phyloP scores from a whole-genome alignment of 2,888 invertebrate genomes.

The Agriopis leucophaearia region DNA sequence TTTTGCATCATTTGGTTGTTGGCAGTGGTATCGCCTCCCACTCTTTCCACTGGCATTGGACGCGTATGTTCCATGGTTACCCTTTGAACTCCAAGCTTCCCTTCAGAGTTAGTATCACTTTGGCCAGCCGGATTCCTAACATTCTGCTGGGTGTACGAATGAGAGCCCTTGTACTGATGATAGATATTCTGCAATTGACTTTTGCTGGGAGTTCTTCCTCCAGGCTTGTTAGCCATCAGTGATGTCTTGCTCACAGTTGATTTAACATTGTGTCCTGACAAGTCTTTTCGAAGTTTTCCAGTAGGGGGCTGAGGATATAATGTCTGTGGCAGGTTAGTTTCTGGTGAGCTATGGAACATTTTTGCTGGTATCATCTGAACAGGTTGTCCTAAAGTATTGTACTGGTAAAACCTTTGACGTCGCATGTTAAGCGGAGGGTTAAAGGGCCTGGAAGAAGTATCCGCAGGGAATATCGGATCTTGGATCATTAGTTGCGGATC shows the following conservation, averaged over 20 bases:
- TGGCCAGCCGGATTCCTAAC: slow-evolving; percentile 52
- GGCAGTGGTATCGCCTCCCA: slow-evolving; percentile 68
- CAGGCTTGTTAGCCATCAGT: slow-evolving; percentile 60
- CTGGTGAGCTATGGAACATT: slow-evolving; percentile 54
- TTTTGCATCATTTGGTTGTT: slow-evolving; percentile 53
- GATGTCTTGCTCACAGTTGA: slow-evolving; percentile 76
- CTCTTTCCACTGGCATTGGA: slow-evolving; percentile 64
- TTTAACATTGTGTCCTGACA: slow-evolving; percentile 64
- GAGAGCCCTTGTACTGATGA: slow-evolving; percentile 77
- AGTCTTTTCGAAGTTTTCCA: slow-evolving; percentile 47
- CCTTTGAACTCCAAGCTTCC: slow-evolving; percentile 57
- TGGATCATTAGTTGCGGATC: slow-evolving; percentile 50
- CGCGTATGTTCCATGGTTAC: slow-evolving; percentile 41
- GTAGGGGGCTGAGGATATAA: slow-evolving; percentile 64
- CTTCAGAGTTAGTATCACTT: slow-evolving; percentile 63
- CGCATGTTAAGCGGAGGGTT: slow-evolving; percentile 42
- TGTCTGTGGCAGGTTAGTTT: slow-evolving; percentile 67
- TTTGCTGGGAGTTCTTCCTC: slow-evolving; percentile 66
- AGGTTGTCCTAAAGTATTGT: slow-evolving; percentile 78
- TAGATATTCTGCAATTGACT: slow-evolving; percentile 75
- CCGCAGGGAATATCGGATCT: slow-evolving; percentile 72
- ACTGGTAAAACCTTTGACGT: slow-evolving; percentile 53
- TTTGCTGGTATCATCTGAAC: slow-evolving; percentile 67
- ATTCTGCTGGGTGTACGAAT: slow-evolving; percentile 73
- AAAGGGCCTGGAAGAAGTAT: slow-evolving; percentile 59